phyloP scores from a whole-genome alignment of 2,797 vertebrate genomes.

The Acanthurus leucopareius region DNA sequence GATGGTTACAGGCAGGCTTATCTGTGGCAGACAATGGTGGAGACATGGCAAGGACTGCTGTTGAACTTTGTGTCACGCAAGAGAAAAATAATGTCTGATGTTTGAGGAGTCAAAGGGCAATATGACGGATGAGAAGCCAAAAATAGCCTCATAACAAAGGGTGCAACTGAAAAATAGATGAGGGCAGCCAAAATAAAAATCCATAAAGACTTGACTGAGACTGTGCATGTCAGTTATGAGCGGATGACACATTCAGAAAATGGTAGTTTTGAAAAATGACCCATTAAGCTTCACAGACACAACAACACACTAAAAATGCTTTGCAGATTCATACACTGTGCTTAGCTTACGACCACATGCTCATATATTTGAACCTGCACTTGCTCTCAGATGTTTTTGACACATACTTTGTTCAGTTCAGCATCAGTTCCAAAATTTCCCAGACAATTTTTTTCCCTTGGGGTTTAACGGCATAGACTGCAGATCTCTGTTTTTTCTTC shows the following conservation, averaged over 20 bases:
- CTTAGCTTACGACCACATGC: not conserved
- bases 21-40: conserved; percentile 53
- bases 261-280: conserved; percentile 1
- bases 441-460: conserved; percentile 37
- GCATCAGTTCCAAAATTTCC: conserved; percentile 37
- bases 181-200: conserved; percentile 58
- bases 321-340: conserved; percentile 6
- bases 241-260: conserved; percentile 10
- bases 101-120: conserved; percentile 60
- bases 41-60: conserved; percentile 37
- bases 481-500: conserved; percentile 17
- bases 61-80: conserved; percentile 40
- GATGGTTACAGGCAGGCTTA: conserved; percentile 35
- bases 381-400: conserved; percentile 15
- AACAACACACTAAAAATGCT: conserved; percentile 25
- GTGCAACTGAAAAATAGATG: conserved; percentile 34
- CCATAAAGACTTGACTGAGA: conserved; percentile 3
- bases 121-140: conserved; percentile 47
- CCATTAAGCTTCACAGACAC: conserved; percentile 29
- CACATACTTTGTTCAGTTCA: conserved; percentile 13
- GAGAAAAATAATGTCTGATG: conserved; percentile 49
- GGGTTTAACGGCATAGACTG: conserved; percentile 11
- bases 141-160: conserved; percentile 51
- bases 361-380: conserved; percentile 13
- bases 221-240: not conserved